Conservation (phyloP, 2,797 vertebrate genomes). For the Aldrovandia affinis region DNA sequence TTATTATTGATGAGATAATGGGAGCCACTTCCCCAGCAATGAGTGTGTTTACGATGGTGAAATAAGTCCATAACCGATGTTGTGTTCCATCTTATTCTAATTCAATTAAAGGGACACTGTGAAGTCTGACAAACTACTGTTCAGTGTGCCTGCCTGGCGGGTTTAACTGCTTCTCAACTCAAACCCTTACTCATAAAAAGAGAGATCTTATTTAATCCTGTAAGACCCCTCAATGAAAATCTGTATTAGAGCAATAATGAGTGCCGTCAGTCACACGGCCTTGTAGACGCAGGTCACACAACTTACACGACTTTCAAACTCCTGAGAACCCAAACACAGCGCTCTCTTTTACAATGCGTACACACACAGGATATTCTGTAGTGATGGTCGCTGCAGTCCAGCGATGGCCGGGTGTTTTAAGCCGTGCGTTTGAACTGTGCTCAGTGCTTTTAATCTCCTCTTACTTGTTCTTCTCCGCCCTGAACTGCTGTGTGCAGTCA, state of each 20-base stretch:
- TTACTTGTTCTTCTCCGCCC: slow-evolving; percentile 98
- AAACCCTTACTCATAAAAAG: background rate
- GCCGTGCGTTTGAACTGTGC: background rate
- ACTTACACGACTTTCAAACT: background rate
- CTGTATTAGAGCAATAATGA: background rate
- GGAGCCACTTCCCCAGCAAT: no score
- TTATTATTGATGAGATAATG: no score
- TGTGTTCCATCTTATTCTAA: no score
- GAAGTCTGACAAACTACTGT: background rate
- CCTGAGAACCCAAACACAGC: background rate
- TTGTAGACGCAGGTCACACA: background rate
- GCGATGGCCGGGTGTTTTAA: background rate
- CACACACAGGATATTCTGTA: background rate
- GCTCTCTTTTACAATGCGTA: background rate
- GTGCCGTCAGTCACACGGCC: background rate
- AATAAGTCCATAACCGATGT: background rate
- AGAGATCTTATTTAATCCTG: background rate
- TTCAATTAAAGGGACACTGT: background rate
- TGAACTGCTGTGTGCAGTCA: slow-evolving; percentile 98
- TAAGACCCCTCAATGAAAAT: background rate
- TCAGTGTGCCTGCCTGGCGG: background rate
- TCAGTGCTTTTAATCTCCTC: no score
- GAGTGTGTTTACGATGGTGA: background rate
- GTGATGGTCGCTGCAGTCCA: background rate
- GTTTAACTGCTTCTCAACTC: background rate